Percentiles rank a stretch among this genome's conserved stretches.
Conservation (phyloP, 2,797 vertebrate species). For the Sebastes hubbsi region DNA sequence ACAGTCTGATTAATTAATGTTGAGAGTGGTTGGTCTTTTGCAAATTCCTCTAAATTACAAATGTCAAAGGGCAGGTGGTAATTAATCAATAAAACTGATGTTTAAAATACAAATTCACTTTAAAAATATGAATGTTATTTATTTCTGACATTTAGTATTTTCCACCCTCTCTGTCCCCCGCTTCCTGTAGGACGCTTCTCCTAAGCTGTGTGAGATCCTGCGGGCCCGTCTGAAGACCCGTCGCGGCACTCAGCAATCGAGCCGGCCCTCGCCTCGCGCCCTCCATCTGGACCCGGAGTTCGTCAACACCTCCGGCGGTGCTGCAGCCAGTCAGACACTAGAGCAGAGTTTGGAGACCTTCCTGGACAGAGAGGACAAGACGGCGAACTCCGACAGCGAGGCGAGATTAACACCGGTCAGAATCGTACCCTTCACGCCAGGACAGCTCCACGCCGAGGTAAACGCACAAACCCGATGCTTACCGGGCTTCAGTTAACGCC, state of each 20-base stretch:
- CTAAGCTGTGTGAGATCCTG: constrained; percentile 77
- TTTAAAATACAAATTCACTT: not conserved
- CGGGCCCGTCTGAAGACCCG: constrained; percentile 76
- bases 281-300: constrained; percentile 81
- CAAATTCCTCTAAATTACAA: not conserved
- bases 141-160: not conserved
- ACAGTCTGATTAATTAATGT: not conserved
- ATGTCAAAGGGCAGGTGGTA: not conserved
- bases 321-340: constrained; percentile 36
- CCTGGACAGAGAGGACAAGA: constrained; percentile 76
- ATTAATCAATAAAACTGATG: not conserved
- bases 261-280: constrained; percentile 68
- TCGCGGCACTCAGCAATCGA: constrained; percentile 47
- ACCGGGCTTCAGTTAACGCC: not conserved
- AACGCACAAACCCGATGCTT: not conserved
- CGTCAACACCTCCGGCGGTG: constrained; percentile 68
- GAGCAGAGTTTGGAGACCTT: constrained; percentile 78
- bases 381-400: constrained; percentile 60
- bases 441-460: constrained; percentile 69
- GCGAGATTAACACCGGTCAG: constrained; percentile 65
- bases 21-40: not conserved
- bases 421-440: constrained; percentile 55
- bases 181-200: constrained; percentile 71
- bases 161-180: not conserved
- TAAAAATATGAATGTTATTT: too few relatives aligned